A percentile compares a stretch with the other conserved stretches of the same genome.
Evolutionary conservation across 2,888 invertebrate species (phyloP).

Genomic region (Entomobrya multifasciata): DNA sequence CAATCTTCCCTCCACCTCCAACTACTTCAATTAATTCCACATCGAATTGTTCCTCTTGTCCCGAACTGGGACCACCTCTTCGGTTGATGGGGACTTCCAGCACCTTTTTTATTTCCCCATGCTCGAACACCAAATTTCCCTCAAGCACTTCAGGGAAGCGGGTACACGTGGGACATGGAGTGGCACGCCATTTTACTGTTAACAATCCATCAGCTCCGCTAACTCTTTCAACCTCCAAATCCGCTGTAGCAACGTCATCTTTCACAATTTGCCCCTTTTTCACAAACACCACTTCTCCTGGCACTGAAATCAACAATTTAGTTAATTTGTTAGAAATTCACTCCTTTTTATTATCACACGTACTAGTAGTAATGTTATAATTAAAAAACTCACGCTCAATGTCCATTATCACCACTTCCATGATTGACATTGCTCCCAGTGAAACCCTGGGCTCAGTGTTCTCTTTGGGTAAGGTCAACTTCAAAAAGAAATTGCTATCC

Average conservation of each 20-base stretch:
- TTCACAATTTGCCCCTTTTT: constrained; percentile 83
- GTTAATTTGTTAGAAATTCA: neutral
- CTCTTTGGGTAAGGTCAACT: constrained; percentile 81
- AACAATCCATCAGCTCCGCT: constrained; percentile 84
- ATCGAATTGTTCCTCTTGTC: constrained; percentile 84
- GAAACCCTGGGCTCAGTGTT: constrained; percentile 80
- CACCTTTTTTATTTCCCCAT: constrained; percentile 81
- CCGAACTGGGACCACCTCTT: neutral
- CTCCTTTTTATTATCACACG: neutral
- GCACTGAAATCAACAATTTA: constrained; percentile 81
- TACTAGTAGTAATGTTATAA: neutral
- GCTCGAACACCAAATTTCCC: constrained; percentile 82
- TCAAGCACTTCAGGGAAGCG: constrained; percentile 66
- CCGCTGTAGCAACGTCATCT: constrained; percentile 82
- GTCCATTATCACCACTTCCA: constrained; percentile 84
- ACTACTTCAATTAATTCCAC: constrained; percentile 82
- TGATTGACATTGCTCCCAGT: constrained; percentile 83
- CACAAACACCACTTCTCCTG: constrained; percentile 83
- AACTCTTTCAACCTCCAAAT: constrained; percentile 82
- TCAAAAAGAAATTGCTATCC: constrained; percentile 84
- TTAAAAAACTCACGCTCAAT: constrained; percentile 82
- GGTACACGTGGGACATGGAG: constrained; percentile 83
- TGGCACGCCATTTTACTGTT: constrained; percentile 83
- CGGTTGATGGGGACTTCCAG: constrained; percentile 12
- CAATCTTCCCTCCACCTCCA: constrained; percentile 82